Percentiles rank a stretch among this genome's conserved stretches.
Conservation (phyloP, 2,113 vertebrate species). For the Ceratotherium simum region DNA sequence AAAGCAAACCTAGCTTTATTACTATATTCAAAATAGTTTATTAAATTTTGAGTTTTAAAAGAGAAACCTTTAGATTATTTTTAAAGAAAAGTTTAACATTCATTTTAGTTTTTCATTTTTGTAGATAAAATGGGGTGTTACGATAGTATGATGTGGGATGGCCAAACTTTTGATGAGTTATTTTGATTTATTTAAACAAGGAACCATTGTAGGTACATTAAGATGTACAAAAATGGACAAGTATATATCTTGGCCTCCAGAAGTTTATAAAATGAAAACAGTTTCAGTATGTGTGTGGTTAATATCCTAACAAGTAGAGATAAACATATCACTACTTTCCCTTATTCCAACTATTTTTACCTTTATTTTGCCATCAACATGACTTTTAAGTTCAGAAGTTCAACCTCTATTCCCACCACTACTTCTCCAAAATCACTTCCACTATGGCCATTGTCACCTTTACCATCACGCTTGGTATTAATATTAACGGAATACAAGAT, state of each 20-base stretch:
- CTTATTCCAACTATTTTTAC: not conserved
- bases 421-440: not conserved
- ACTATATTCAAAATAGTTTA: not conserved
- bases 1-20: not conserved
- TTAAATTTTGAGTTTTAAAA: not conserved
- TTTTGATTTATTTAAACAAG: slow-evolving; percentile 4
- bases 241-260: not conserved
- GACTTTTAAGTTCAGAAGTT: not conserved
- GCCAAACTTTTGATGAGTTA: not conserved
- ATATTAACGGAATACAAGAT: not conserved
- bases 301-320: not conserved
- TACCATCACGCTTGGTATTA: not conserved
- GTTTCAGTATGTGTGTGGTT: not conserved
- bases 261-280: not conserved
- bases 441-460: not conserved
- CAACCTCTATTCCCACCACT: not conserved
- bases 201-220: not conserved
- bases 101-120: not conserved
- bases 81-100: not conserved
- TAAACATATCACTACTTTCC: not conserved
- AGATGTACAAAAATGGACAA: not conserved
- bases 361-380: not conserved
- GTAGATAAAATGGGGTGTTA: not conserved
- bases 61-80: not conserved
- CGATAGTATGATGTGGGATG: not conserved